Percentiles rank a stretch among this genome's conserved stretches.
Conservation (phyloP, 2,888 invertebrate species). For the Papilio gigon region DNA sequence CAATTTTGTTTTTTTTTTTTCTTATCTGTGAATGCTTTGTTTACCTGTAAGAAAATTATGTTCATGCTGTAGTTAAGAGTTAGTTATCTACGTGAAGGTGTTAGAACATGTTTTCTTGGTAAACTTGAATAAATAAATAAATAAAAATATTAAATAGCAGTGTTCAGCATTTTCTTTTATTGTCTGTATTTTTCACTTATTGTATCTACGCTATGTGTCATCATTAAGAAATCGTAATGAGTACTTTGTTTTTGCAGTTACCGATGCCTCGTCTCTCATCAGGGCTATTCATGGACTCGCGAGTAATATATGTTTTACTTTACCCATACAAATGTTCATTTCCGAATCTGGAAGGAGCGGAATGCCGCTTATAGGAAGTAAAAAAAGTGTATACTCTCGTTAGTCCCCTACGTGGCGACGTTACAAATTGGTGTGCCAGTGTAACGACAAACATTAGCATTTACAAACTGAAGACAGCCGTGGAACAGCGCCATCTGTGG, state of each 20-base stretch:
- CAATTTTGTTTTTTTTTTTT: too few relatives aligned
- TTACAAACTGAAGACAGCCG: conserved; percentile 54
- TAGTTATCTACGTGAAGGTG: too few relatives aligned
- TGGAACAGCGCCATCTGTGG: conserved; percentile 61
- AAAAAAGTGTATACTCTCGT: conserved; percentile 38
- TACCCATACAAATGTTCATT: conserved; percentile 7
- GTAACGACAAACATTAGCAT: conserved; percentile 68
- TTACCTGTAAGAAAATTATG: too few relatives aligned
- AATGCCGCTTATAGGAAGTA: conserved; percentile 46
- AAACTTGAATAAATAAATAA: too few relatives aligned
- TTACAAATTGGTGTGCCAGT: conserved; percentile 65
- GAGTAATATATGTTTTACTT: conserved; percentile 17
- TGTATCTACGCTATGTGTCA: background rate
- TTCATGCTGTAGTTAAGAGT: too few relatives aligned
- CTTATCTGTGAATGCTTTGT: too few relatives aligned
- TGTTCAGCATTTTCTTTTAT: background rate
- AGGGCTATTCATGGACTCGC: conserved; percentile 1
- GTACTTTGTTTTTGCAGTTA: background rate
- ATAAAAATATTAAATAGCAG: too few relatives aligned
- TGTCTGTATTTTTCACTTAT: background rate
- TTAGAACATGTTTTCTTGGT: too few relatives aligned
- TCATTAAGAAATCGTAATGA: background rate
- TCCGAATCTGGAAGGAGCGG: conserved; percentile 33
- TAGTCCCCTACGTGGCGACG: conserved; percentile 54
- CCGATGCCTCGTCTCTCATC: background rate